These are phyloP conservation scores for Prionailurus viverrinus DNA, from an alignment of 2,113 vertebrate genomes.

Conservation along the genomic window DNA sequence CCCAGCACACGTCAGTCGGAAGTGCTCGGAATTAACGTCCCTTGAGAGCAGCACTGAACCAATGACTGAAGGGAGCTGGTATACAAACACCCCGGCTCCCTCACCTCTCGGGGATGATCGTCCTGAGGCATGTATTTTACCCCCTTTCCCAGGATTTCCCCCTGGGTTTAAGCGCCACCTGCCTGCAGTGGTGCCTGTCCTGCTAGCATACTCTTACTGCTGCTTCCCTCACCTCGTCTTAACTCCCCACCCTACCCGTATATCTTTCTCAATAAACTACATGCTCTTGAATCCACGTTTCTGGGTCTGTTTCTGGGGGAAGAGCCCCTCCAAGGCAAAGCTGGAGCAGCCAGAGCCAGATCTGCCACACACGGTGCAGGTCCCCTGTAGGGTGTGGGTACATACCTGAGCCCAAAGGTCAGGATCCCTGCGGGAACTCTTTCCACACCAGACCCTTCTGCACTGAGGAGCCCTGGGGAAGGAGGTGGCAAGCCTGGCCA, in stretches of 20 bases:
- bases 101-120: background rate
- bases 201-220: background rate
- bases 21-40: background rate
- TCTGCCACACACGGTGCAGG: accelerated
- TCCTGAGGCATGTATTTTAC: background rate
- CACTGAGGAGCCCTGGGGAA: background rate
- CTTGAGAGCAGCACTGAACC: background rate
- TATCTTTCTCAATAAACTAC: background rate
- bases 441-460: background rate
- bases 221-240: background rate
- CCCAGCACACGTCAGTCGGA: background rate
- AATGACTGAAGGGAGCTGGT: background rate
- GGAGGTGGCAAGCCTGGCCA: background rate
- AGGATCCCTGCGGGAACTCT: background rate
- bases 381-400: background rate
- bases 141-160: background rate
- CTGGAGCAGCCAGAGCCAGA: background rate
- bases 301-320: background rate
- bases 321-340: background rate
- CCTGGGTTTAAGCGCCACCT: background rate
- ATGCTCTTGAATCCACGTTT: background rate
- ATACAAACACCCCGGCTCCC: background rate
- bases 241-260: background rate
- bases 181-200: accelerated
- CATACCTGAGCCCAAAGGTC: background rate